Evolutionary conservation across 2,888 invertebrate species (phyloP).

Genomic region (Alentia gelatinosa): DNA sequence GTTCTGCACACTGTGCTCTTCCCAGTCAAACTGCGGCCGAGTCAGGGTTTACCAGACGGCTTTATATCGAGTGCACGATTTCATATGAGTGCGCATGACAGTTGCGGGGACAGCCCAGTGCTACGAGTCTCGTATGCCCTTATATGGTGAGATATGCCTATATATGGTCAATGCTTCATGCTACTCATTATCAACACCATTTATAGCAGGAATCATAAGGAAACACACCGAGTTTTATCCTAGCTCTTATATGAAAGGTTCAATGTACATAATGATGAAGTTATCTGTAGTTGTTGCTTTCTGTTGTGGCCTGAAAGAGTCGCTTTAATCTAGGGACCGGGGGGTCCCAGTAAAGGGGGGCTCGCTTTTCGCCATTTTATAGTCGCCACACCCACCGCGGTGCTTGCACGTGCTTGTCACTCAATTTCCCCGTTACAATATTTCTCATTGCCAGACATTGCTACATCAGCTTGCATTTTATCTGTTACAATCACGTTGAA

Average conservation of each 20-base stretch:
- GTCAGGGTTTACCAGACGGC: background rate
- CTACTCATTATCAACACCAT: constrained; percentile 22
- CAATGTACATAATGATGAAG: background rate
- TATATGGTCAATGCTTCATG: constrained; percentile 15
- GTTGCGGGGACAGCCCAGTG: background rate
- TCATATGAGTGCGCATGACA: background rate
- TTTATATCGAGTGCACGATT: too few species aligned
- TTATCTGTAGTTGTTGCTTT: background rate
- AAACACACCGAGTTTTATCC: background rate
- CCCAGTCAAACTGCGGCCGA: constrained; percentile 37
- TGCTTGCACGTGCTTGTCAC: too few species aligned
- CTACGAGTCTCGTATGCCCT: background rate
- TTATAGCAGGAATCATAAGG: background rate
- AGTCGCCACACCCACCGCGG: background rate
- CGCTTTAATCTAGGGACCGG: background rate
- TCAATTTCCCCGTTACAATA: too few species aligned
- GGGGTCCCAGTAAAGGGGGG: background rate
- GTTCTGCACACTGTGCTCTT: constrained; percentile 47
- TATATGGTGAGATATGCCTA: constrained; percentile 46
- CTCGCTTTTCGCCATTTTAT: background rate
- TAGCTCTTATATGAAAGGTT: background rate
- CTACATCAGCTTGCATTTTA: too few species aligned
- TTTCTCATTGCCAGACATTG: too few species aligned
- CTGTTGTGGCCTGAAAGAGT: background rate
- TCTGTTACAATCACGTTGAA: too few species aligned